These are phyloP conservation scores for Eupeodes latifasciatus DNA, from an alignment of 2,888 invertebrate species.

Conservation along the genomic window DNA sequence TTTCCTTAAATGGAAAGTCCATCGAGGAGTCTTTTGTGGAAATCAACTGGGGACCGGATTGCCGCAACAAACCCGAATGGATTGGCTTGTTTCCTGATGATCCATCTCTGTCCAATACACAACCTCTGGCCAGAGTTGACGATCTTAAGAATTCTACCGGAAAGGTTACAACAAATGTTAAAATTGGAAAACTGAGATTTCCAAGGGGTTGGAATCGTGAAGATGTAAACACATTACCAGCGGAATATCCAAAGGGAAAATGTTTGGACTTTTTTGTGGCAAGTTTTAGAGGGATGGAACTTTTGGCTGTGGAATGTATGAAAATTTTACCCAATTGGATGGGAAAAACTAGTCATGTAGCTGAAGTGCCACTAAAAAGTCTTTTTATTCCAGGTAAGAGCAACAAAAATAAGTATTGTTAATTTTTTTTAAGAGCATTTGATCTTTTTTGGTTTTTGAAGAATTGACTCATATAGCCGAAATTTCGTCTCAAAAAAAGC, in stretches of 20 bases:
- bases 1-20: conserved; percentile 81
- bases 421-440: neutral
- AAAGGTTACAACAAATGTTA: conserved; percentile 80
- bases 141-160: conserved; percentile 85
- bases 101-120: conserved; percentile 80
- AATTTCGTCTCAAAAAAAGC: conserved; percentile 58
- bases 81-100: conserved; percentile 82
- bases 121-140: conserved; percentile 79
- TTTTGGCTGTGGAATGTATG: conserved; percentile 88
- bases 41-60: conserved; percentile 83
- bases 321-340: conserved; percentile 94
- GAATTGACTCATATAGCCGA: conserved; percentile 47
- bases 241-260: conserved; percentile 84
- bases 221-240: conserved; percentile 77
- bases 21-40: conserved; percentile 80
- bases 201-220: conserved; percentile 87
- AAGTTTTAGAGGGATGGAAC: conserved; percentile 87
- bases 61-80: conserved; percentile 81
- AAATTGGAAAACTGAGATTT: conserved; percentile 85
- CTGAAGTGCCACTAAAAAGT: conserved; percentile 80
- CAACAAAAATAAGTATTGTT: neutral
- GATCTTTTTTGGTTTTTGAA: neutral
- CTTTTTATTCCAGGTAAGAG: conserved; percentile 81
- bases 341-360: conserved; percentile 85
- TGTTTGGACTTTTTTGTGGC: conserved; percentile 90